phyloP scores from a whole-genome alignment of 2,888 invertebrate genomes.

The Synergus umbraculus region DNA sequence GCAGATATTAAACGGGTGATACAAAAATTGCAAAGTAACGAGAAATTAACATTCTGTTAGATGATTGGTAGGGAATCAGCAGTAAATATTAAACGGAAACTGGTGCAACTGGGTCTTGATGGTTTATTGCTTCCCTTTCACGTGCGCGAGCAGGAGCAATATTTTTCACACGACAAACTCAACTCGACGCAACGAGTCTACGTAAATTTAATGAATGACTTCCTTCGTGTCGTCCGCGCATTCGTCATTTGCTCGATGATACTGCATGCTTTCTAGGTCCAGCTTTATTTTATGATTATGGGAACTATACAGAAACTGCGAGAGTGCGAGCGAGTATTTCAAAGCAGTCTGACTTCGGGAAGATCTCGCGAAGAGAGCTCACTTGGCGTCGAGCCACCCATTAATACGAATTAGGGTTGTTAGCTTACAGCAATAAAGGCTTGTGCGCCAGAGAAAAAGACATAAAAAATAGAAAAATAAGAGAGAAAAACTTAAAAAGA shows the following conservation, averaged over 20 bases:
- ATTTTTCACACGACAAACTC: conserved; percentile 14
- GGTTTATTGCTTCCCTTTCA: not conserved
- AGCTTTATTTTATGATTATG: conserved; percentile 19
- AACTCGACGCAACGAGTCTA: not conserved
- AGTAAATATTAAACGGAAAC: not conserved
- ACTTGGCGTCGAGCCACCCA: conserved; percentile 69
- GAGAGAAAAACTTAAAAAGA: conserved; percentile 8
- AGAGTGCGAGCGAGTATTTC: not conserved
- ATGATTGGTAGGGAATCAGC: conserved; percentile 7
- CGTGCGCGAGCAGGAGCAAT: not conserved
- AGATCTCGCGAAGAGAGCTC: conserved; percentile 44
- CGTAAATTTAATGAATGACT: conserved; percentile 27
- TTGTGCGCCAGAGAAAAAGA: conserved; percentile 42
- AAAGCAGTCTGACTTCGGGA: conserved; percentile 38
- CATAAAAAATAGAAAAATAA: conserved; percentile 1
- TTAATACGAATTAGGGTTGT: conserved; percentile 73
- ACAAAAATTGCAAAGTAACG: not conserved
- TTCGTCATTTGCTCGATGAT: conserved; percentile 22
- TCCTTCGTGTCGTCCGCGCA: not conserved
- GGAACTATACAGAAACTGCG: not conserved
- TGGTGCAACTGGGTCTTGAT: not conserved
- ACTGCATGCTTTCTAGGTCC: not conserved
- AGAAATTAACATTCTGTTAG: not conserved
- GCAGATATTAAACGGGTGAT: too few species aligned
- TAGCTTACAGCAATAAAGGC: conserved; percentile 59